Percentiles rank a stretch among this genome's conserved stretches.
phyloP scores from a whole-genome alignment of 1,140 invertebrate genomes.

The Tetraneura akinire region DNA sequence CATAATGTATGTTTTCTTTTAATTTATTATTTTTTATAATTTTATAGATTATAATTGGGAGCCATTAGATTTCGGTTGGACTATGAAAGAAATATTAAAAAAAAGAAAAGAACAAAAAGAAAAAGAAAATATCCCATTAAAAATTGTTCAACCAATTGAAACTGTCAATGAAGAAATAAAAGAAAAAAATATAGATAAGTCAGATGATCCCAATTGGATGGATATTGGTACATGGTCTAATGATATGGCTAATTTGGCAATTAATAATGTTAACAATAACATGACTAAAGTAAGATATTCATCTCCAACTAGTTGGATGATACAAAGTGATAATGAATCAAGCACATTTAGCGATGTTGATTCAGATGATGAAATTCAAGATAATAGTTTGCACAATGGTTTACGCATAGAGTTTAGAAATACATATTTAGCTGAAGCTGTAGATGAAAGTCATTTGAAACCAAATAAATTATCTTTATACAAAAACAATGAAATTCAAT shows the following conservation, averaged over 20 bases:
- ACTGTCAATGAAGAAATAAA: constrained; percentile 56
- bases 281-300: constrained; percentile 55
- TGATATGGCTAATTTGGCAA: constrained; percentile 67
- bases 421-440: constrained; percentile 80
- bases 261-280: constrained; percentile 28
- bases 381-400: constrained; percentile 60
- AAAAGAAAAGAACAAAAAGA: constrained; percentile 65
- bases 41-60: constrained; percentile 73
- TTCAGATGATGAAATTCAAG: constrained; percentile 57
- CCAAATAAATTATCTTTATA: constrained; percentile 29
- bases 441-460: constrained; percentile 64
- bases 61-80: constrained; percentile 91
- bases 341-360: constrained; percentile 56
- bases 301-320: constrained; percentile 57
- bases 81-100: constrained; percentile 77
- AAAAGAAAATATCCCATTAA: constrained; percentile 55
- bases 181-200: constrained; percentile 52
- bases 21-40: constrained; percentile 40
- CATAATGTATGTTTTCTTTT: constrained; percentile 28
- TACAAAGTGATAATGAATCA: constrained; percentile 54
- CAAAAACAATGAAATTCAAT: constrained; percentile 24
- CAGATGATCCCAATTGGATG: constrained; percentile 61
- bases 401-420: constrained; percentile 78
- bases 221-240: constrained; percentile 92
- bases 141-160: constrained; percentile 54